Evolutionary conservation across 2,797 vertebrate genomes (phyloP).

Genomic region (Squalus acanthias): DNA sequence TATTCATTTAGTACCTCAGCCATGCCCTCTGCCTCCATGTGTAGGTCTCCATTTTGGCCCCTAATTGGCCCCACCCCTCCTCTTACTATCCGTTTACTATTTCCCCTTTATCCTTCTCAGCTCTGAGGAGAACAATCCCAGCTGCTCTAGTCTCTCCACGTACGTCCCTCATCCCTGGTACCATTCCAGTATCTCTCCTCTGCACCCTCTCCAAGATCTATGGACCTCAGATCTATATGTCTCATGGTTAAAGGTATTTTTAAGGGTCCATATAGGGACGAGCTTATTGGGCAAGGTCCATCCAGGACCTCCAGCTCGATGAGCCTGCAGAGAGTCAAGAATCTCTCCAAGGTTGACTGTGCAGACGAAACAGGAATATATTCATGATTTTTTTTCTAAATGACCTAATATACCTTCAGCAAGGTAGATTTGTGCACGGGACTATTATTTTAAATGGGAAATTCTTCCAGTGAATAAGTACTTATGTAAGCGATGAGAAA

Average conservation of each 20-base stretch:
- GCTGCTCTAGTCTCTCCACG: neutral
- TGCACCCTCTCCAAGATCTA: neutral
- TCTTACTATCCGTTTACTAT: too few relatives aligned
- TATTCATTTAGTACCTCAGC: too few relatives aligned
- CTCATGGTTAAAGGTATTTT: neutral
- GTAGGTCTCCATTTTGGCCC: too few relatives aligned
- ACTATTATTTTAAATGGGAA: neutral
- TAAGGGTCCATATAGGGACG: neutral
- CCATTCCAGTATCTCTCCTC: neutral
- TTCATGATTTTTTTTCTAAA: neutral
- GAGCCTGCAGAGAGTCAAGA: neutral
- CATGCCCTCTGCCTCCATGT: too few relatives aligned
- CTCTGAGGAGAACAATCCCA: neutral
- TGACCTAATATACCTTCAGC: neutral
- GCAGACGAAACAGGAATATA: neutral
- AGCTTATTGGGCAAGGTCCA: neutral
- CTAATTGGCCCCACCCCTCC: too few relatives aligned
- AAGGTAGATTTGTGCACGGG: neutral
- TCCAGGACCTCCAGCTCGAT: neutral
- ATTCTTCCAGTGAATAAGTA: neutral
- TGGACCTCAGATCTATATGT: neutral
- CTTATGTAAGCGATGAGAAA: neutral
- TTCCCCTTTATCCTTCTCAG: neutral
- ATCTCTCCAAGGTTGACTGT: neutral
- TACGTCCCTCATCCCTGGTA: too few relatives aligned